phyloP scores from a whole-genome alignment of 2,113 vertebrate genomes.

The Dicrurus megarhynchus region DNA sequence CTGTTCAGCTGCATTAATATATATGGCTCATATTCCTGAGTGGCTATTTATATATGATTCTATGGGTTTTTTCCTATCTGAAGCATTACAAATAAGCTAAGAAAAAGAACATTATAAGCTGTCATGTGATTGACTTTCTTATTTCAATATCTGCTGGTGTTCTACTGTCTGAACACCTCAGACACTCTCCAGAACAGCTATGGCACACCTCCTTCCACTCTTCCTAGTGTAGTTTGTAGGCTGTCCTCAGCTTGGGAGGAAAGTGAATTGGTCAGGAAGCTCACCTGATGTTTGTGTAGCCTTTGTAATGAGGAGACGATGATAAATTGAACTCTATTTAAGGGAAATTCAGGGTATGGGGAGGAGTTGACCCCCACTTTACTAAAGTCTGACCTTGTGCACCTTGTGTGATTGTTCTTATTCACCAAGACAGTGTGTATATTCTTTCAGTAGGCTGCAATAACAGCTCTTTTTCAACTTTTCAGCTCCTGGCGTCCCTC shows the following conservation, averaged over 20 bases:
- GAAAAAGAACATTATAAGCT: neutral
- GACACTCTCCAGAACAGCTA: neutral
- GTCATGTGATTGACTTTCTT: neutral
- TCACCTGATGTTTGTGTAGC: neutral
- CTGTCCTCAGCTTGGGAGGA: neutral
- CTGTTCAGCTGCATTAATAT: neutral
- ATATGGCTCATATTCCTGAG: neutral
- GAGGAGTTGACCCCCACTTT: neutral
- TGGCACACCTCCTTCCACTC: fast-evolving
- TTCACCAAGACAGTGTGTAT: neutral
- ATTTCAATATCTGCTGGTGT: neutral
- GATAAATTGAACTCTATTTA: neutral
- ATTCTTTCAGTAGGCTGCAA: neutral
- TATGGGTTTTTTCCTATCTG: neutral
- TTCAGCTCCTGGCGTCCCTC: slow-evolving; percentile 53
- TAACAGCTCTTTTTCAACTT: neutral
- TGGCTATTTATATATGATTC: neutral
- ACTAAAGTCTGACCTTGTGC: neutral
- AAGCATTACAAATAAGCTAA: neutral
- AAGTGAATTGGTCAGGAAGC: neutral
- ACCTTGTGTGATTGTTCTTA: neutral
- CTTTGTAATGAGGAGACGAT: neutral
- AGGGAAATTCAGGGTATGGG: neutral
- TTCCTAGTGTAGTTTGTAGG: neutral
- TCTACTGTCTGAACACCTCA: neutral